Evolutionary conservation across 2,888 invertebrate genomes (phyloP), one percentile per base, ranked within the genome.

Genomic region (Zootermopsis nevadensis): DNA sequence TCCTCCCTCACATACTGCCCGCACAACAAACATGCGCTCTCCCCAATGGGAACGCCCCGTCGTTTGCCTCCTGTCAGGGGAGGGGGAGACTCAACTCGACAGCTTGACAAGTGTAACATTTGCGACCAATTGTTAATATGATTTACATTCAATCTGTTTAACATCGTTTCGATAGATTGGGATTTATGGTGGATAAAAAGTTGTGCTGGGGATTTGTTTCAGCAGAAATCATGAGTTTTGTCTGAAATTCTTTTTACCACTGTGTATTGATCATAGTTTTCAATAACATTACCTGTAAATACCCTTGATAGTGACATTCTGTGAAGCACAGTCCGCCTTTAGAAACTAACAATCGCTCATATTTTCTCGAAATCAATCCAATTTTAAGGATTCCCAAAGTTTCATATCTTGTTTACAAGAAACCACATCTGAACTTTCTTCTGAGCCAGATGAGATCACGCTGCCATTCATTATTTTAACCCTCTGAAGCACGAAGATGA

Each of bases 21-120:
- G 27, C 67, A 67, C 33, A 33, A 33, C 31, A 69, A 69, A 69
- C 69, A 69, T 69, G 69, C 69, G 69, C 69, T 69, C 19, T 69
- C 69, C 7, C 22, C 30, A 31, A 22, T 33, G 69, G 69, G 33
- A 69, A 69, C 69, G 69, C 69, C 69, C 69, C 69, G 10, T 66
- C 27, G n/a, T 66, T n/a, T 30, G 30, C 66, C 66, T 22, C 66
- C 48, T 48, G 19, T 48, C 15, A 1, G 27, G n/a, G 60, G 27
- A 60, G 60, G 60, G 60, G 48, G 60, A 24, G n/a, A 27, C 6
- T 60, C 2, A 60, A 60, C 27, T n/a, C 60, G 15, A 48, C 48
- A 48, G 48, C 19, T 12, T 12, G 60, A n/a, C 60, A 60, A 60
- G 27, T 27, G n/a, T 12, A n/a, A 60, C 60, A n/a, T n/a, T 60